Percentiles rank a stretch among this genome's conserved stretches.
Evolutionary conservation across 2,797 vertebrate genomes (phyloP).

Genomic region (Neosalanx taihuensis): DNA sequence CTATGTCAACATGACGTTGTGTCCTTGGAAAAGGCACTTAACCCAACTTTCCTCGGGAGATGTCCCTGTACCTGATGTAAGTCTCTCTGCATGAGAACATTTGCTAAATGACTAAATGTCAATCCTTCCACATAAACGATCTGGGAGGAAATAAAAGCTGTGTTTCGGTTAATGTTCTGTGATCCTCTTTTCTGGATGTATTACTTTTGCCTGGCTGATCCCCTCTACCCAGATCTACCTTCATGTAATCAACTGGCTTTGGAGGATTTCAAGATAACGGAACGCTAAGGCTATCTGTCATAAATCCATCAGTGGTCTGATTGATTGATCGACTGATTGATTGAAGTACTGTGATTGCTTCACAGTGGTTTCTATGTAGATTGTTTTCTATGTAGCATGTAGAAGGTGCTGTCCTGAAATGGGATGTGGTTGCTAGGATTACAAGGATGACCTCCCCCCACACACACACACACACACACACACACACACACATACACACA

Average conservation of each 20-base stretch:
- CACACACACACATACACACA: constrained; percentile 4
- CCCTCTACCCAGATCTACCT: constrained; percentile 2
- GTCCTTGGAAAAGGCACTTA: no score
- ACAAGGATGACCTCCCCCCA: constrained; percentile 20
- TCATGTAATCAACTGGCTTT: constrained; percentile 50
- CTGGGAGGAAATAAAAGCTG: neutral
- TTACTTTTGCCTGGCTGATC: neutral
- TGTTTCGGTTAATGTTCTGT: no score
- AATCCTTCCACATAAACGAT: neutral
- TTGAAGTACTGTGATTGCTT: constrained; percentile 59
- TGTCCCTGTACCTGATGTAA: no score
- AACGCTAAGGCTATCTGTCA: constrained; percentile 13
- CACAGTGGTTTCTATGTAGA: constrained; percentile 45
- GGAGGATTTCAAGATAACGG: constrained; percentile 24
- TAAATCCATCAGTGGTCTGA: constrained; percentile 51
- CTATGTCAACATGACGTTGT: neutral
- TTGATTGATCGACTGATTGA: constrained; percentile 27
- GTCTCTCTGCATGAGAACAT: no score
- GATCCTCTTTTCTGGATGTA: neutral
- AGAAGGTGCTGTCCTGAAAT: constrained; percentile 52
- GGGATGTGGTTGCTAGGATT: constrained; percentile 56
- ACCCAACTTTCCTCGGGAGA: no score
- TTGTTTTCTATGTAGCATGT: constrained; percentile 34
- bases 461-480: neutral
- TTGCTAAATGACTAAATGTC: no score